Evolutionary conservation across 2,797 vertebrate genomes (phyloP).

Genomic region (Alcedo quadribrachys): DNA sequence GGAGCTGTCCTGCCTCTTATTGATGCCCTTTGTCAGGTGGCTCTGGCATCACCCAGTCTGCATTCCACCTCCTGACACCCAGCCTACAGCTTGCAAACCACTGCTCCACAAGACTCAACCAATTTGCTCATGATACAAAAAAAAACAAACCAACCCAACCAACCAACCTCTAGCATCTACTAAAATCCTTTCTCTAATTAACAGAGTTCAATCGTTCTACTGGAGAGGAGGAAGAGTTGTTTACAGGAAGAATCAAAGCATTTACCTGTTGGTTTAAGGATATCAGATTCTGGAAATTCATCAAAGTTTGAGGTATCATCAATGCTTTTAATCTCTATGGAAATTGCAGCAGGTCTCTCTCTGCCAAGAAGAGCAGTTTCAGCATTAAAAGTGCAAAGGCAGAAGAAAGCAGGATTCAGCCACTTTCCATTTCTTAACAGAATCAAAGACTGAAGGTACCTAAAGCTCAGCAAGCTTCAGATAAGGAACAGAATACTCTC

Average conservation of each 20-base stretch:
- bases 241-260: background rate
- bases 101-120: background rate
- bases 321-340: conserved; percentile 98
- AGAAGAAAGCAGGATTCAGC: background rate
- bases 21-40: background rate
- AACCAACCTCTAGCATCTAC: background rate
- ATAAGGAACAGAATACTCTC: background rate
- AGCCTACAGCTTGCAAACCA: background rate
- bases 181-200: background rate
- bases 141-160: too few species aligned
- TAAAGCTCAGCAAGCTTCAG: background rate
- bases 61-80: background rate
- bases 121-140: background rate
- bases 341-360: conserved; percentile 95
- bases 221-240: background rate
- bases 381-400: conserved; percentile 2
- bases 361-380: conserved; percentile 75
- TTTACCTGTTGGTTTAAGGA: conserved; percentile 93
- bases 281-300: conserved; percentile 97
- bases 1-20: background rate
- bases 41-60: background rate
- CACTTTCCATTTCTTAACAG: background rate
- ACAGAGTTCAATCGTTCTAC: background rate
- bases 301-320: conserved; percentile 99
- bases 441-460: background rate